Conservation (phyloP, 1,140 invertebrate genomes). For the Drosophila nigrodunni region DNA sequence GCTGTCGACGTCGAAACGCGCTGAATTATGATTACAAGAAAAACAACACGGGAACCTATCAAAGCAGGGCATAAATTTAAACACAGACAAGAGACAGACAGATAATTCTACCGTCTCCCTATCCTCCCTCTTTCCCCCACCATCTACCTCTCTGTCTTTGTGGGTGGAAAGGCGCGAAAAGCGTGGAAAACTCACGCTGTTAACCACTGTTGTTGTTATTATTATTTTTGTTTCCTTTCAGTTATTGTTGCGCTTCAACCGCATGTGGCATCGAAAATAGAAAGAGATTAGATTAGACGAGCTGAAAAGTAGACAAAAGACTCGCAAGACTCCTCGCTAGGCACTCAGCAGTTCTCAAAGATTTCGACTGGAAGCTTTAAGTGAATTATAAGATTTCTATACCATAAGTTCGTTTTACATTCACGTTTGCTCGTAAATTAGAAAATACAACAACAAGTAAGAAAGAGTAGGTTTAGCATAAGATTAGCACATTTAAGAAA, state of each 20-base stretch:
- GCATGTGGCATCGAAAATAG: slow-evolving; percentile 20
- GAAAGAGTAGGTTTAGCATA: too few species aligned
- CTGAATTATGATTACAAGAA: slow-evolving; percentile 74
- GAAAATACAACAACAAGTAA: too few species aligned
- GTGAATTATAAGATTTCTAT: too few species aligned
- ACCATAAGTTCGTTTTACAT: slow-evolving; percentile 1
- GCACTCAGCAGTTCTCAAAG: not conserved
- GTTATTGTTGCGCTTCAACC: slow-evolving; percentile 21
- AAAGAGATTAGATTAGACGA: slow-evolving; percentile 6
- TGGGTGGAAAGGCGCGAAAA: slow-evolving; percentile 46
- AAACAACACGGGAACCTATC: slow-evolving; percentile 50
- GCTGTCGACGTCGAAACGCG: slow-evolving; percentile 56
- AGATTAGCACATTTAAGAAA: too few species aligned
- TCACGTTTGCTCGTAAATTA: slow-evolving; percentile 3
- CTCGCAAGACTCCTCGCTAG: not conserved
- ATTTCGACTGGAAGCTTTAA: not conserved
- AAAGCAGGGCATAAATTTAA: slow-evolving; percentile 72
- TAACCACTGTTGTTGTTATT: slow-evolving; percentile 21
- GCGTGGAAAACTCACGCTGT: slow-evolving; percentile 45
- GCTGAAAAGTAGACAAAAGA: not conserved
- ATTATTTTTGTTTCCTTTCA: slow-evolving; percentile 2
- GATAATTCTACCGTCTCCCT: not conserved
- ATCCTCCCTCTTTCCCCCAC: not conserved
- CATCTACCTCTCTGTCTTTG: not conserved
- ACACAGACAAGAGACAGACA: slow-evolving; percentile 4